These are phyloP conservation scores for Opisthocomus hoazin DNA, from an alignment of 2,113 vertebrate species.

Conservation along the genomic window DNA sequence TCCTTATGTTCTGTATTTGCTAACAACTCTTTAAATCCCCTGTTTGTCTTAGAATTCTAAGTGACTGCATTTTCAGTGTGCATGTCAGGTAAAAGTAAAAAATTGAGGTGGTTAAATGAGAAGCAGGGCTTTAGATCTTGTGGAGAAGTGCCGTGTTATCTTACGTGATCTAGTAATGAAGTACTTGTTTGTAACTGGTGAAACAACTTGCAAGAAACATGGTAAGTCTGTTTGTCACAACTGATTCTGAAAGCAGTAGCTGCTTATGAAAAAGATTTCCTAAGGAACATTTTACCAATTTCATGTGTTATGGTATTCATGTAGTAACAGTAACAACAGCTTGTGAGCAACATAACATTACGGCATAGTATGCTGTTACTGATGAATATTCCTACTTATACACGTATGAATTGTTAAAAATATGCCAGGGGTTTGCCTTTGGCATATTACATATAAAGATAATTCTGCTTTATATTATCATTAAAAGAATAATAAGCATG, in stretches of 20 bases:
- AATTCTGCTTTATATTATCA: neutral
- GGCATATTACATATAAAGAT: neutral
- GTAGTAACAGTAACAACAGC: neutral
- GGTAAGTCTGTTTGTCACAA: neutral
- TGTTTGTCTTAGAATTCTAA: neutral
- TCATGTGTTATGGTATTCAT: accelerated
- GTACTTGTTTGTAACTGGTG: neutral
- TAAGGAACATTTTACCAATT: neutral
- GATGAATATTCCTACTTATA: neutral
- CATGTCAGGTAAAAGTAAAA: neutral
- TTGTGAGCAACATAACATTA: neutral
- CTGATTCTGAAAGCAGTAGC: neutral
- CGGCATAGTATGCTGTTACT: neutral
- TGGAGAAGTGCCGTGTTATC: neutral
- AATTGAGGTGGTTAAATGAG: neutral
- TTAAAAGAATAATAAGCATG: neutral
- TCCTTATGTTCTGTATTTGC: neutral
- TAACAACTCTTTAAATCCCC: neutral
- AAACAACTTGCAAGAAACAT: neutral
- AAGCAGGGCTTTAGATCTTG: neutral
- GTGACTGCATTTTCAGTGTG: neutral
- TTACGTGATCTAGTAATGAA: neutral
- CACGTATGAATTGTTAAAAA: neutral
- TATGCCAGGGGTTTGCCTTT: neutral
- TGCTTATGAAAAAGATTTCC: neutral